Conservation (phyloP, 1,140 invertebrate genomes). For the Batillaria attramentaria region DNA sequence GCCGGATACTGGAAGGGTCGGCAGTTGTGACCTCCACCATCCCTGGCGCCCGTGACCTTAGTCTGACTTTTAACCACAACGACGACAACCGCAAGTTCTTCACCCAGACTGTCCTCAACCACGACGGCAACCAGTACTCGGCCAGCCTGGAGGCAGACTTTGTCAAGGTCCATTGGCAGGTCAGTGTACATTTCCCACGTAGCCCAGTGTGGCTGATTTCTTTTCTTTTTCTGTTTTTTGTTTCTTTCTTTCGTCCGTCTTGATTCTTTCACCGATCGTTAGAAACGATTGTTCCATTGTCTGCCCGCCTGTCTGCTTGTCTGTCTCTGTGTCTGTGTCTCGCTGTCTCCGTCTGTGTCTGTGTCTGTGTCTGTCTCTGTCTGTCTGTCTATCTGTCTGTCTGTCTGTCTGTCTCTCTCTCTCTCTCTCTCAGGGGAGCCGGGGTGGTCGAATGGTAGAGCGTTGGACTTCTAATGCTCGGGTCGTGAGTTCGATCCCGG, state of each 20-base stretch:
- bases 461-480: too few relatives aligned
- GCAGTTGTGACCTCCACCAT: slow-evolving; percentile 16
- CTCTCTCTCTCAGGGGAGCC: too few relatives aligned
- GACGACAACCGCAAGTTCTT: slow-evolving; percentile 2
- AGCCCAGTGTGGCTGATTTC: not conserved
- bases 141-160: slow-evolving; percentile 21
- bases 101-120: slow-evolving; percentile 11
- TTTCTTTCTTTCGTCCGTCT: not conserved
- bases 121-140: slow-evolving; percentile 28
- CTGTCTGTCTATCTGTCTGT: too few relatives aligned
- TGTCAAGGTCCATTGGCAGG: slow-evolving; percentile 10
- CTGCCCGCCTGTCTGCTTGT: not conserved
- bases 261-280: not conserved
- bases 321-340: not conserved
- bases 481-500: too few relatives aligned
- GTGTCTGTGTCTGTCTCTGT: too few relatives aligned
- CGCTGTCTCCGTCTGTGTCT: not conserved
- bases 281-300: not conserved
- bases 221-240: not conserved
- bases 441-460: too few relatives aligned
- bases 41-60: not conserved
- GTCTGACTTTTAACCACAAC: slow-evolving; percentile 25
- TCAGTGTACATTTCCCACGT: not conserved
- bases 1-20: not conserved
- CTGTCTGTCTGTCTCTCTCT: too few relatives aligned